Base-by-base conservation (phyloP, 1,140 invertebrate genomes). In the Drosophila parabipectinata region DNA sequence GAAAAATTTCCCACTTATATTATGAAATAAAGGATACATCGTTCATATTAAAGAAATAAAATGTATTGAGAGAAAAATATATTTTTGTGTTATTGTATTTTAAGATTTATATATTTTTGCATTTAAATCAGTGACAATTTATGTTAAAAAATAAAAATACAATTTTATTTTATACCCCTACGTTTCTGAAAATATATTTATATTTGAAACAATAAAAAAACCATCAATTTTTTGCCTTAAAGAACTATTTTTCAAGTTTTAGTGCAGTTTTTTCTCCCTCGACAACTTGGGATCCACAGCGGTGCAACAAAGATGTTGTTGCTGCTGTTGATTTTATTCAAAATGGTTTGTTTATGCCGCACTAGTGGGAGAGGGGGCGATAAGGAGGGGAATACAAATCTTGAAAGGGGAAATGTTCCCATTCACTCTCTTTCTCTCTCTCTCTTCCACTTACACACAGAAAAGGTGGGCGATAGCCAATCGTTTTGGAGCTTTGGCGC, bases 341-440 rank as follows among this genome's bases (percentile, higher is more conserved):
- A 88, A 88, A 88, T 88, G 83, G 83, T 88, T 88, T 88, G 83
- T 88, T 88, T 88, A 79, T 83, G 84, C 75, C 34, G 10, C n/a
- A 37, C 10, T 37, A 37, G 3, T 72, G 64, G 44, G 80, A 60
- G 50, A 64, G 63, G 51, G 52, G 47, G 61, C 32, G 48, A 28
- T 32, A 55, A 60, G 77, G 60, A 79, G 69, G 78, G 7, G 41
- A 7, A 9, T 56, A 58, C 15, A 41, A 51, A 51, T 66, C 59
- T 51, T 52, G 48, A 50, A n/a, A 56, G 55, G 54, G 63, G 77
- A 37, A 72, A 72, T 47, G 34, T 62, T 41, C 58, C 71, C 75
- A 64, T 39, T 48, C 50, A 47, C 41, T 15, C 41, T 44, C n/a
- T 44, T 6, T 15, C 41, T 44, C 41, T n/a, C 32, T 44, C 54